These are phyloP conservation scores for Abramis brama DNA, from an alignment of 2,113 vertebrate species.

Conservation along the genomic window DNA sequence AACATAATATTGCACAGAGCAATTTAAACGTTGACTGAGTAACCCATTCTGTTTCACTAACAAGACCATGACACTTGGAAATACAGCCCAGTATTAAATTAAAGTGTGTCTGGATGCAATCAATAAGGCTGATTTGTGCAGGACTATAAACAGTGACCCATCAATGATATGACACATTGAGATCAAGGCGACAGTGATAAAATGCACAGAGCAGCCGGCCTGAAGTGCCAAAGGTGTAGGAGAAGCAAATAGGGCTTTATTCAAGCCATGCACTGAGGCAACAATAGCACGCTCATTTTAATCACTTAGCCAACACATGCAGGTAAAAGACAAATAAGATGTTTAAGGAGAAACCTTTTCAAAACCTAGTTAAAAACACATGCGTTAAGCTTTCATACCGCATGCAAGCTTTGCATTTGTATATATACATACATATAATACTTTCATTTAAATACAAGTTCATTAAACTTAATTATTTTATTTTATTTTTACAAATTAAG, in stretches of 20 bases:
- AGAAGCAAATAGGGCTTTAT: slow-evolving; percentile 34
- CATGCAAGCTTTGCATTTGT: neutral
- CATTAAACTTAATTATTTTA: too few species aligned
- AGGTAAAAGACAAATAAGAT: neutral
- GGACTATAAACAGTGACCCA: slow-evolving; percentile 40
- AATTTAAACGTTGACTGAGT: slow-evolving; percentile 5
- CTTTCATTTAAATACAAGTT: neutral
- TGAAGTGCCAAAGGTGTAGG: slow-evolving; percentile 26
- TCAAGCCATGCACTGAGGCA: neutral
- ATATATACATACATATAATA: too few species aligned
- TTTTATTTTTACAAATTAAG: too few species aligned
- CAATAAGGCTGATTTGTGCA: slow-evolving; percentile 40
- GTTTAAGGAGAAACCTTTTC: neutral
- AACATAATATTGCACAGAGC: neutral
- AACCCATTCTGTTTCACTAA: slow-evolving; percentile 27
- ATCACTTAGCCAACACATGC: neutral
- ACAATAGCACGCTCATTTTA: slow-evolving; percentile 11
- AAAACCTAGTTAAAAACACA: neutral
- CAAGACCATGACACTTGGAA: slow-evolving; percentile 28
- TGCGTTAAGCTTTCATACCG: neutral
- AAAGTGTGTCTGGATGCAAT: slow-evolving; percentile 34
- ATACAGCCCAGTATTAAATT: slow-evolving; percentile 33
- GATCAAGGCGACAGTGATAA: slow-evolving; percentile 34
- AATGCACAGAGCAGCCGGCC: neutral
- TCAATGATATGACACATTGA: slow-evolving; percentile 33